Percentiles rank a stretch among this genome's conserved stretches.
Conservation (phyloP, 2,113 vertebrate species). For the Salminus brasiliensis region DNA sequence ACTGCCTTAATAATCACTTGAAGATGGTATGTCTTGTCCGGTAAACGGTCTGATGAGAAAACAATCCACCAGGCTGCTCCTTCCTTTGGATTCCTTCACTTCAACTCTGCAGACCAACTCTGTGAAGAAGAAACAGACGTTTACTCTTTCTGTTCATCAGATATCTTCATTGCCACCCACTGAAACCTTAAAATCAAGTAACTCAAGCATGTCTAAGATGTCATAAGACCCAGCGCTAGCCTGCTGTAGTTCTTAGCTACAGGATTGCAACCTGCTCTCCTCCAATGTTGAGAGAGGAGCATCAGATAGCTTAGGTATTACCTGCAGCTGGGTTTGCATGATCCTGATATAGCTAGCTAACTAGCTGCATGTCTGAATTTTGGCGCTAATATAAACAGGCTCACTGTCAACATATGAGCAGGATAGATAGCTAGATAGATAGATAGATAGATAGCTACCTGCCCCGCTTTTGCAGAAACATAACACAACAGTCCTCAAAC, state of each 20-base stretch:
- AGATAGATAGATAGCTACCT: too few species aligned
- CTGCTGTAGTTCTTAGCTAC: too few species aligned
- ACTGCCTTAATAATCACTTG: constrained; percentile 39
- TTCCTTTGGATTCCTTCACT: constrained; percentile 37
- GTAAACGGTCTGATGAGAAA: constrained; percentile 21
- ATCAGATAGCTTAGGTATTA: background rate
- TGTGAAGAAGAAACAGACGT: constrained; percentile 53
- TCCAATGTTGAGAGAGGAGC: background rate
- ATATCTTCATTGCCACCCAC: background rate
- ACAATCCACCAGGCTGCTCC: background rate
- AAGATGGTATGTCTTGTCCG: constrained; percentile 19
- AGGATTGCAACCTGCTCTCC: background rate
- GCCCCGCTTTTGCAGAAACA: background rate
- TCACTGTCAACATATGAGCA: background rate
- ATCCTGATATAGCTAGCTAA: background rate
- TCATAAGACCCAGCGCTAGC: too few species aligned
- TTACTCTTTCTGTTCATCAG: background rate
- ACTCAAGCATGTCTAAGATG: background rate
- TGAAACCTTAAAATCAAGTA: background rate
- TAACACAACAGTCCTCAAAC: background rate
- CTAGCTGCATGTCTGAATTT: background rate
- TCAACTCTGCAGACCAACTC: constrained; percentile 61
- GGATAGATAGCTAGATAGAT: too few species aligned
- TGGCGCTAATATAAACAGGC: background rate
- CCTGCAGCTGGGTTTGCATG: background rate